phyloP scores from a whole-genome alignment of 2,113 vertebrate genomes.

The Ancistrus triradiatus region DNA sequence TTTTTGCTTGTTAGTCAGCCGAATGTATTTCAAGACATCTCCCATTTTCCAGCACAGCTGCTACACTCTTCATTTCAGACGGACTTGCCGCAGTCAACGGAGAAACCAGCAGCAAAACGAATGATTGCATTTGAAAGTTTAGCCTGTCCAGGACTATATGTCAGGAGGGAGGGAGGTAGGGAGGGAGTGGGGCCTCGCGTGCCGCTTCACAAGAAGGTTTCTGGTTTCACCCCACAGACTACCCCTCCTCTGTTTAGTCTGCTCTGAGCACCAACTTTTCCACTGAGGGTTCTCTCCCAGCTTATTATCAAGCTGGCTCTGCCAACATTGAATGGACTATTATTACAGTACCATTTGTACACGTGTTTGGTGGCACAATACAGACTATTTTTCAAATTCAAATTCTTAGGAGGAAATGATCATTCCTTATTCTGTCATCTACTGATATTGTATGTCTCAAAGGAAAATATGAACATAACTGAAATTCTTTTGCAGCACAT shows the following conservation, averaged over 20 bases:
- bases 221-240: constrained; percentile 21
- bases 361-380: neutral
- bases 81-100: neutral
- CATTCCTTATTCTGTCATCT: no score
- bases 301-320: neutral
- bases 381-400: neutral
- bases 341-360: neutral
- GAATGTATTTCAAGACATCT: no score
- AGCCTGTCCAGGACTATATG: neutral
- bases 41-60: no score
- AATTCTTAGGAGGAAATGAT: no score
- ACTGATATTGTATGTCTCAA: no score
- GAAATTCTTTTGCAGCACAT: no score
- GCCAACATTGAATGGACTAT: neutral
- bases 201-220: neutral
- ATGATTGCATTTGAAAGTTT: constrained; percentile 5
- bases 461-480: no score
- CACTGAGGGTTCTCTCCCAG: neutral
- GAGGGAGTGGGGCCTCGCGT: neutral
- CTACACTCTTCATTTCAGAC: no score
- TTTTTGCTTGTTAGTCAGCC: no score
- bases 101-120: neutral
- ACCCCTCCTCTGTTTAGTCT: constrained; percentile 36
- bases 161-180: neutral
- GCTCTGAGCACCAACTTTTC: constrained; percentile 28